phyloP scores from a whole-genome alignment of 92 coral and sea anemone species.

The Phenganax stokvisi region DNA sequence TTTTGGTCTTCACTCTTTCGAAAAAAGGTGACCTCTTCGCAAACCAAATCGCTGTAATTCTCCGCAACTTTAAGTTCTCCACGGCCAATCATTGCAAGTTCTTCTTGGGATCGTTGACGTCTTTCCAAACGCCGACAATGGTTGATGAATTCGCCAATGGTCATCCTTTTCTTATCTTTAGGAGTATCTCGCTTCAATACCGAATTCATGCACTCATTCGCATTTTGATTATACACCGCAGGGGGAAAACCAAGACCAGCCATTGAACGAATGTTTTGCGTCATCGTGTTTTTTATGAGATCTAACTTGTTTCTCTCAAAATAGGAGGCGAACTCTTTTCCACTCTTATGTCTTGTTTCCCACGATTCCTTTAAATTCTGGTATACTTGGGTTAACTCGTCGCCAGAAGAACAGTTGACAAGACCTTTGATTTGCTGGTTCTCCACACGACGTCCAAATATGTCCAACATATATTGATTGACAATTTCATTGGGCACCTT shows the following conservation, averaged over 20 bases:
- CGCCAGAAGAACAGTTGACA: background rate
- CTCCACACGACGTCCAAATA: background rate
- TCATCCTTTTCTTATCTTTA: constrained; percentile 7
- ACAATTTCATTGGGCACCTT: background rate
- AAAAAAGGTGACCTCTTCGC: constrained; percentile 8
- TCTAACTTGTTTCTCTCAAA: constrained; percentile 1
- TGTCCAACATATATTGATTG: background rate
- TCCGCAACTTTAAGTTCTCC: constrained; percentile 3
- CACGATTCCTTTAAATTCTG: background rate
- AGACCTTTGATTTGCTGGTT: constrained; percentile 5
- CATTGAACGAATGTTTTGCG: constrained; percentile 7
- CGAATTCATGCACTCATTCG: constrained; percentile 1
- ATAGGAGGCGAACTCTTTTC: background rate
- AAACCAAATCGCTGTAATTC: constrained; percentile 4
- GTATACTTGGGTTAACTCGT: background rate
- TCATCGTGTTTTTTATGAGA: constrained; percentile 4
- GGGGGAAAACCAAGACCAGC: constrained; percentile 4
- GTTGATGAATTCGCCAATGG: constrained; percentile 4
- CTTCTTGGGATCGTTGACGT: constrained; percentile 8
- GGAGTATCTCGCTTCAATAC: constrained; percentile 1
- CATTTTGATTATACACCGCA: background rate
- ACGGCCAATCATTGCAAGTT: constrained; percentile 12
- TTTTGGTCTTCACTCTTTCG: constrained; percentile 8
- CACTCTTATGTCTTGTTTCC: background rate
- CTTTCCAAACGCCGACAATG: background rate